A percentile compares a stretch with the other conserved stretches of the same genome.
Evolutionary conservation across 2,797 vertebrate species (phyloP).

Genomic region (Furcifer pardalis): DNA sequence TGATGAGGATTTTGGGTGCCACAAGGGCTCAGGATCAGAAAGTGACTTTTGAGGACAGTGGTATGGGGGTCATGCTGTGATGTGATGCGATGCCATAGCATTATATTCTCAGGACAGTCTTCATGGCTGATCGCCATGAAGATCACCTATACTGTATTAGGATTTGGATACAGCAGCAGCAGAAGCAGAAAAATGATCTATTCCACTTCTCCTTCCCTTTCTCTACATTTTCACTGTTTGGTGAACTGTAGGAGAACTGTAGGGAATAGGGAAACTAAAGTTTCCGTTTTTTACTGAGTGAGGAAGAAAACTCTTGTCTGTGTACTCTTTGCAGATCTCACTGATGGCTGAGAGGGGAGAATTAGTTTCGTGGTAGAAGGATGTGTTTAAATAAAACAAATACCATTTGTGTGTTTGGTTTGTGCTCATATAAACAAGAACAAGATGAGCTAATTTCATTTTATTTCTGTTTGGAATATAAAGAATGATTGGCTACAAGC

Average conservation of each 20-base stretch:
- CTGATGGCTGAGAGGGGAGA: neutral
- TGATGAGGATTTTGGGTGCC: too few relatives aligned
- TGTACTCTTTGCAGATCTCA: neutral
- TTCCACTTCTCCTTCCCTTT: neutral
- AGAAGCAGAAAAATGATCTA: too few relatives aligned
- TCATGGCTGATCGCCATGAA: too few relatives aligned
- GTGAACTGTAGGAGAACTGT: neutral
- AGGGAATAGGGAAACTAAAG: neutral
- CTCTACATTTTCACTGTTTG: neutral
- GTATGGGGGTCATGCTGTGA: too few relatives aligned
- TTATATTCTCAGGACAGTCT: too few relatives aligned
- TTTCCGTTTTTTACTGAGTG: neutral
- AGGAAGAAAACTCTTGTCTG: neutral
- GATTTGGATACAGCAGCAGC: too few relatives aligned
- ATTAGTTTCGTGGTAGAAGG: neutral
- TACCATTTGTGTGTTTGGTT: slow-evolving; percentile 13
- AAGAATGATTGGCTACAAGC: slow-evolving; percentile 29
- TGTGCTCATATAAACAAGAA: slow-evolving; percentile 36
- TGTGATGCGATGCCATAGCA: too few relatives aligned
- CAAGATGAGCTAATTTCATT: slow-evolving; percentile 39
- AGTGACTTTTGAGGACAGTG: too few relatives aligned
- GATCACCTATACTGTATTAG: too few relatives aligned
- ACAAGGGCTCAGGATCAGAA: too few relatives aligned
- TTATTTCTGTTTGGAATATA: slow-evolving; percentile 31
- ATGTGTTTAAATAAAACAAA: neutral